phyloP scores from a whole-genome alignment of 2,113 vertebrate genomes.

The Acanthochromis polyacanthus region DNA sequence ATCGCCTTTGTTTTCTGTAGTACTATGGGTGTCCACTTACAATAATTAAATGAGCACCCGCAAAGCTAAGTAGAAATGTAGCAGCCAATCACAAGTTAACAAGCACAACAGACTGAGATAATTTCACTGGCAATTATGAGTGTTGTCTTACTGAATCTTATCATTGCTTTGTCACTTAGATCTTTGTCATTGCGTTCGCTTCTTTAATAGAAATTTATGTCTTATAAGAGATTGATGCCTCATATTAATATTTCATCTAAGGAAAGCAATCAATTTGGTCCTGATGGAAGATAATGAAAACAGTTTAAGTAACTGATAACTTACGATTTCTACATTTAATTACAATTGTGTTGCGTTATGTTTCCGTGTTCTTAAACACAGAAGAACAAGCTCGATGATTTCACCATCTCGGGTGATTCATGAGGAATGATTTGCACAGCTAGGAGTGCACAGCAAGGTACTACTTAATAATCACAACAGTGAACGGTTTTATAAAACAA shows the following conservation, averaged over 20 bases:
- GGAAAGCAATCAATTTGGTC: background rate
- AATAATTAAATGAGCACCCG: constrained; percentile 23
- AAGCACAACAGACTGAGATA: constrained; percentile 19
- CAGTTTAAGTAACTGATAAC: background rate
- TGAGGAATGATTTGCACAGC: constrained; percentile 1
- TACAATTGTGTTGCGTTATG: background rate
- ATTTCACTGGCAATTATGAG: constrained; percentile 21
- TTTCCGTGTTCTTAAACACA: background rate
- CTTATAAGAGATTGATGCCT: background rate
- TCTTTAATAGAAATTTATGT: no score
- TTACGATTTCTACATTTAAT: background rate
- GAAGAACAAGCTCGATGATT: background rate
- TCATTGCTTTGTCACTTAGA: background rate
- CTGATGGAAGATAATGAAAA: background rate
- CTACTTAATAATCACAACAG: background rate
- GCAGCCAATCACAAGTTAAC: constrained; percentile 44
- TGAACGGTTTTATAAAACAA: background rate
- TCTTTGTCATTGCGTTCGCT: background rate
- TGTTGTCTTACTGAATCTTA: background rate
- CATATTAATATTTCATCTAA: background rate
- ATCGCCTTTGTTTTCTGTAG: constrained; percentile 25
- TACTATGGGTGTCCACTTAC: constrained; percentile 13
- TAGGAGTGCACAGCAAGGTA: background rate
- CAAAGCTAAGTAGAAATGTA: constrained; percentile 16
- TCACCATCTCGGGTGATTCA: background rate